Percentiles rank a stretch among this genome's conserved stretches.
Evolutionary conservation across 2,113 vertebrate genomes (phyloP).

Genomic region (Suricata suricatta): DNA sequence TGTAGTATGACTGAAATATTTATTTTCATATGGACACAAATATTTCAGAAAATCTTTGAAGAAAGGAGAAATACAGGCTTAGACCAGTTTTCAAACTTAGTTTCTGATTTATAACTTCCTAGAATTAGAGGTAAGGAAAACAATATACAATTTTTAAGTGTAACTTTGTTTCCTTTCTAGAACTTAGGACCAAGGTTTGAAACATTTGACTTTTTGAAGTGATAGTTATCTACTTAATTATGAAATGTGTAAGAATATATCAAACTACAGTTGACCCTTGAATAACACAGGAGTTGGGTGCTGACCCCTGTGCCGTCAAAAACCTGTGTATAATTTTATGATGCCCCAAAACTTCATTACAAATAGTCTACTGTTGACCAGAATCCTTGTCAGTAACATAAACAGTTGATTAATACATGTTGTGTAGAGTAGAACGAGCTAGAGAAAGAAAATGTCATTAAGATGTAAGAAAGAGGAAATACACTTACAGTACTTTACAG

Average conservation of each 20-base stretch:
- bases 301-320: too few species aligned
- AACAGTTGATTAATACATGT: too few species aligned
- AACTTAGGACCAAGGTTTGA: neutral
- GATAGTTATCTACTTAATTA: neutral
- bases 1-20: neutral
- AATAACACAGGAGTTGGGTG: too few species aligned
- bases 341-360: too few species aligned
- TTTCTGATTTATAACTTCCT: neutral
- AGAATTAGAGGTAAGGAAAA: neutral
- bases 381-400: too few species aligned
- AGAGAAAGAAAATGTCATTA: too few species aligned
- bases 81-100: neutral
- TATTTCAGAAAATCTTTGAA: neutral
- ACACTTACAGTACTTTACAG: too few species aligned
- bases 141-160: neutral
- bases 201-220: neutral
- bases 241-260: neutral
- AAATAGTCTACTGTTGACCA: too few species aligned
- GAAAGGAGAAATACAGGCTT: neutral
- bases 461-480: too few species aligned
- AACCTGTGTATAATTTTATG: too few species aligned
- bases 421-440: too few species aligned
- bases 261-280: neutral
- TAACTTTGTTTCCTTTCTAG: neutral
- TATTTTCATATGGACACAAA: neutral